Base-by-base conservation (phyloP, 2,113 vertebrate genomes). In the Tyto alba region DNA sequence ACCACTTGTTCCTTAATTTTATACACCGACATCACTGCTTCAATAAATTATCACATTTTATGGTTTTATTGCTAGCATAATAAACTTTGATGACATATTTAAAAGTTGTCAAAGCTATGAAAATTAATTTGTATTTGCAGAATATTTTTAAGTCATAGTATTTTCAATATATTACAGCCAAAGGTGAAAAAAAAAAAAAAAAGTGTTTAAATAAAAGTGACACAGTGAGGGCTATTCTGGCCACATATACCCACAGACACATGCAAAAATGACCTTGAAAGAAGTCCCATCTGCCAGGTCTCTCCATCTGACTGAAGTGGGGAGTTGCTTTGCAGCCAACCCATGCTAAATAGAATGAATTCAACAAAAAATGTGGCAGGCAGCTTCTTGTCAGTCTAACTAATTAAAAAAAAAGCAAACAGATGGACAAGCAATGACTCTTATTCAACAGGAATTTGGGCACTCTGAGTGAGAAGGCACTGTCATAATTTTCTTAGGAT, bases 391-490 rank as follows among this genome's bases (percentile, higher is more conserved):
- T 94, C 93, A 96, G 89, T 94, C 89, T 96, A 90, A 85, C 74
- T 95, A 93, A 95, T 96, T 96, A 93, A 90, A 95, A 94, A 77
- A 94, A 97, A 94, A 83, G 78, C 74, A 94, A 95, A 93, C 96
- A 97, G 96, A 97, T 95, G 96, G 91, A 95, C 63, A 78, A 74
- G 88, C 41, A 92, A 48, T 69, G 88, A 91, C 71, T 95, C 85
- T 94, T 94, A 94, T 69, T 94, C 89, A 93, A 93, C 60, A 92
- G 52, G 71, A 92, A 85, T 94, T 66, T 60, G 55, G 11, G 73
- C 0, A 0, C 63, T 88, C 43, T 32, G 34, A 94, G 77, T 60
- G 85, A 96, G 85, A 95, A 96, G 59, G 63, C 53, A 86, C 48
- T 38, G n/a, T 72, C 32, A 88, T 30, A 53, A 80, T 90, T 85